Base-by-base conservation (phyloP, 2,797 vertebrate species). In the Epinephelus awoara region DNA sequence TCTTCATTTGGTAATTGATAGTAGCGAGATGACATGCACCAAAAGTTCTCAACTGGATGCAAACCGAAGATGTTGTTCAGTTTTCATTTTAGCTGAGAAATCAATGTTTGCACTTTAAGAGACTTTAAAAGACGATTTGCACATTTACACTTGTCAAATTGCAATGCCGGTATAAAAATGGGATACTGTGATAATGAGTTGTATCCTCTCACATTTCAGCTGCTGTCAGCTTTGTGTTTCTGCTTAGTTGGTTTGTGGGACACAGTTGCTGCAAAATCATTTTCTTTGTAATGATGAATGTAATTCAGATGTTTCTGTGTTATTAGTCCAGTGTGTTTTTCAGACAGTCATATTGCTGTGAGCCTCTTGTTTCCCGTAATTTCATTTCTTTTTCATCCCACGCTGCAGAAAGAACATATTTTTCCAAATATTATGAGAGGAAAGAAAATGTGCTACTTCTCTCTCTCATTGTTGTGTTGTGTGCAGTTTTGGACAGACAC, bases 401-500 rank as follows among this genome's bases (percentile, higher is more conserved):
- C 3, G 13, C 10, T 40, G 19, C 29, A 52, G 57, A 72, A 58
- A 63, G 23, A 56, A n/a, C 40, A 27, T 21, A 65, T 14, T 38
- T 67, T 56, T 64, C 29, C 11, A 0, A 50, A 54, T 21, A 52
- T 19, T 5, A 44, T n/a, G 4, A 4, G 29, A 49, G 10, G 14
- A 38, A 61, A 47, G 46, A n/a, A 47, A 38, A 67, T n/a, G 1
- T 47, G 14, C 15, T 40, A 2, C 50, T 23, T n/a, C 13, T 50
- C 17, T 9, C 4, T 54, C 10, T 78, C 13, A 18, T 40, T 27
- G 21, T 54, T 65, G 21, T 70, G 55, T 42, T 59, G 51, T 65
- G 19, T 56, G 59, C 21, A 70, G 46, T 47, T 55, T 46, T 27
- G 63, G 55, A 83, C 58, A 67, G 4, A 70, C 59, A 57, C 55